Evolutionary conservation across 92 coral and sea anemone species (phyloP), one percentile per base, ranked within the genome.

Genomic region (Zoanthus sansibaricus): DNA sequence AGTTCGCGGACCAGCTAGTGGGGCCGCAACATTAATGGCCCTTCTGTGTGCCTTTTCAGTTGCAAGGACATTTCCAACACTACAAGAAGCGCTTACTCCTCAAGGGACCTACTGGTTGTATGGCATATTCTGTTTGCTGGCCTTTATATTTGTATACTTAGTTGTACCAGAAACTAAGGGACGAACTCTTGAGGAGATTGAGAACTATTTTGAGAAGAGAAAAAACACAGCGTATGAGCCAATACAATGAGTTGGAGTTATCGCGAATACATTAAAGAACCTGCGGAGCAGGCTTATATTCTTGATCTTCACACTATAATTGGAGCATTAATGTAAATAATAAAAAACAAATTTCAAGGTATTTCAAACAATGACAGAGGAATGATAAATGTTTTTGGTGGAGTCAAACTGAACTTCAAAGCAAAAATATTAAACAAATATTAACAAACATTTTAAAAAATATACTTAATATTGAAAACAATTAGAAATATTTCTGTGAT

Each of bases 101-200:
- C 92, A 92, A 87, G 98, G 98, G 3, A 61, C 88, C 9, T 94
- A 83, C 86, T 96, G 98, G 98, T 88, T 93, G 75, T 96, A 91
- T 90, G 98, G 91, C 6, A 93, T 87, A 14, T 77, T 90, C 11
- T 88, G 93, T 58, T 84, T 88, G 30, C 16, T 79, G n/a, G 93
- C 94, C 51, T 92, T 86, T 68, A 33, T 93, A 49, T 92, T 87
- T 82, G 98, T 96, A 1, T 54, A 82, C 32, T 13, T 93, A 21
- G 79, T 91, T 55, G 69, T 96, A 7, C 98, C 98, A 16, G 98
- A 96, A 75, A 96, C 98, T 6, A 96, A 96, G 79, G 96, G 96
- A 21, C 89, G 79, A 62, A 91, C 95, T 49, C 91, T 96, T 25
- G 98, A 96, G 76, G 96, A 96, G 82, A 93, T 96, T 45, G 93